Conservation (phyloP, 2,888 invertebrate species). For the Cheilosia urbana region DNA sequence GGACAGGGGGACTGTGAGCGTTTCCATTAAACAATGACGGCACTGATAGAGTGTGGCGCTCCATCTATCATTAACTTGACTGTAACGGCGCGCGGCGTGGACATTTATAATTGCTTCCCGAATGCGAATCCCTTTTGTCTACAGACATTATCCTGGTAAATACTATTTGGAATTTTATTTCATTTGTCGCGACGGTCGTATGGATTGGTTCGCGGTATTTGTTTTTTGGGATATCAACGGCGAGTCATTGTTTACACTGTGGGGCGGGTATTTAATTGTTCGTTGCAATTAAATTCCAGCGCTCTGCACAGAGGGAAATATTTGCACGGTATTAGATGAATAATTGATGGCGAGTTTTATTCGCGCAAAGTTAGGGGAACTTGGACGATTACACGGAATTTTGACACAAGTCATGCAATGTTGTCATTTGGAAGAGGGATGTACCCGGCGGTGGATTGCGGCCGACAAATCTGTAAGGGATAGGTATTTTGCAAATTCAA, state of each 20-base stretch:
- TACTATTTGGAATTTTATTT: slow-evolving; percentile 61
- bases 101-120: slow-evolving; percentile 62
- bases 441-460: background rate
- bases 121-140: slow-evolving; percentile 65
- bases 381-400: slow-evolving; percentile 24
- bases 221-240: slow-evolving; percentile 42
- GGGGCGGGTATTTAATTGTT: slow-evolving; percentile 64
- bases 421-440: background rate
- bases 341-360: slow-evolving; percentile 68
- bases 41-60: slow-evolving; percentile 25
- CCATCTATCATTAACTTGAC: slow-evolving; percentile 66
- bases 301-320: slow-evolving; percentile 45
- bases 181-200: slow-evolving; percentile 8
- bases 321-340: slow-evolving; percentile 71
- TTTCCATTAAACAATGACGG: slow-evolving; percentile 49
- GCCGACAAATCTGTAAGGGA: background rate
- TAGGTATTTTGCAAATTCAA: background rate
- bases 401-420: slow-evolving; percentile 39
- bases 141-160: slow-evolving; percentile 63
- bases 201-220: slow-evolving; percentile 18
- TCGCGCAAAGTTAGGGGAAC: slow-evolving; percentile 28
- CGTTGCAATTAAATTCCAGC: slow-evolving; percentile 63
- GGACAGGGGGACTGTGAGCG: background rate
- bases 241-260: slow-evolving; percentile 63
- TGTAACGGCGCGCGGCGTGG: slow-evolving; percentile 19